Conservation (phyloP, 2,797 vertebrate species). For the Sardinella longiceps region DNA sequence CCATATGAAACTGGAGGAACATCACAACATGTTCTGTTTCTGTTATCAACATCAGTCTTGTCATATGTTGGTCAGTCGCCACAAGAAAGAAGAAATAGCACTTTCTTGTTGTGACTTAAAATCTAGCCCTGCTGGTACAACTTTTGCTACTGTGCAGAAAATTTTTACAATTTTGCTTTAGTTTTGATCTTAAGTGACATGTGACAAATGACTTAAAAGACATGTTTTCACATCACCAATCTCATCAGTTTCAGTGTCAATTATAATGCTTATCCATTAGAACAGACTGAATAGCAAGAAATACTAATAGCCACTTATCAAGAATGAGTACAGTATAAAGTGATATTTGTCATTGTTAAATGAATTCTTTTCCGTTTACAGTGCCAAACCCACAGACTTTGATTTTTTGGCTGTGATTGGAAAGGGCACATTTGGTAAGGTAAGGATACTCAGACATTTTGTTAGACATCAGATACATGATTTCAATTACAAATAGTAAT, state of each 20-base stretch:
- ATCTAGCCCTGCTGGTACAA: background rate
- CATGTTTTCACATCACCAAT: too few species aligned
- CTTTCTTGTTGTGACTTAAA: background rate
- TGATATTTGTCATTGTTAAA: background rate
- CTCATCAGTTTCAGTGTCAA: too few species aligned
- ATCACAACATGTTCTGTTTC: slow-evolving; percentile 20
- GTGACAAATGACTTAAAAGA: background rate
- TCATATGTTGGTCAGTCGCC: background rate
- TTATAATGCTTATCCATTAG: too few species aligned
- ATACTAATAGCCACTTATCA: background rate
- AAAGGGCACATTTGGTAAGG: slow-evolving; percentile 96
- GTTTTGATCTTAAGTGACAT: background rate
- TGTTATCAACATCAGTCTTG: slow-evolving; percentile 26
- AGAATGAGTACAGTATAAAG: background rate
- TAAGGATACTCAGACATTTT: slow-evolving; percentile 54
- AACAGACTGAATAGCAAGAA: background rate
- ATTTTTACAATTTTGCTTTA: background rate
- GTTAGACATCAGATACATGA: background rate
- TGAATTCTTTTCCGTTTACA: slow-evolving; percentile 57
- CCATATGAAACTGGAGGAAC: slow-evolving; percentile 2
- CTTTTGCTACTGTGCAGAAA: background rate
- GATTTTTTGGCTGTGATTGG: slow-evolving; percentile 95
- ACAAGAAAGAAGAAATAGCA: slow-evolving; percentile 27
- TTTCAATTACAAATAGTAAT: too few species aligned
- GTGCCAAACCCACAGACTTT: slow-evolving; percentile 93